Percentiles rank a stretch among this genome's conserved stretches.
These are phyloP conservation scores for Narcine bancroftii DNA, from an alignment of 2,113 vertebrate genomes.

Conservation along the genomic window DNA sequence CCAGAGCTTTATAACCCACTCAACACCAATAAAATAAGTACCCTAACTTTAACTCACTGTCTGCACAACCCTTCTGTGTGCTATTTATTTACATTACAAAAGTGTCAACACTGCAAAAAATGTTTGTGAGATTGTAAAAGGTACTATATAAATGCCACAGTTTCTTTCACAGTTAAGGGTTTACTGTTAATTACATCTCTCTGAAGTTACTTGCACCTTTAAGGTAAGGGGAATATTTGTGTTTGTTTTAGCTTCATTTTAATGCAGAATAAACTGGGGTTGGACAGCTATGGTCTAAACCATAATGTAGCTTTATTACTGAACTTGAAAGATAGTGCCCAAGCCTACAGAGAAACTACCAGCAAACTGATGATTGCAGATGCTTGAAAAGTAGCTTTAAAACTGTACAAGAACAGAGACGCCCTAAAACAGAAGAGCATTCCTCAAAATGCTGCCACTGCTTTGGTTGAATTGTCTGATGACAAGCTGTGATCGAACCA, in stretches of 20 bases:
- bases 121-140: not conserved
- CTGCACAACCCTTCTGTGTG: not conserved
- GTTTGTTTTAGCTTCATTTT: not conserved
- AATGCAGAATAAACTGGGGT: not conserved
- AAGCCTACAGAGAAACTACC: not conserved
- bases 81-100: not conserved
- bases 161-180: not conserved
- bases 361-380: not conserved
- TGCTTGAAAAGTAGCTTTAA: not conserved
- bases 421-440: not conserved
- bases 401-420: not conserved
- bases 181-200: not conserved
- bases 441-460: not conserved
- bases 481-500: not conserved
- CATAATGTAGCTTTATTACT: not conserved
- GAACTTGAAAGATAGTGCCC: not conserved
- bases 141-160: not conserved
- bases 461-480: not conserved
- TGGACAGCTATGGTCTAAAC: not conserved
- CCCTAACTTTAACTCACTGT: not conserved
- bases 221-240: not conserved
- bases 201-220: not conserved
- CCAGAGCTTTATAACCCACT: not conserved
- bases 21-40: not conserved
- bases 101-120: not conserved